Conservation (phyloP, 1,140 invertebrate species). For the Drosophila insularis region DNA sequence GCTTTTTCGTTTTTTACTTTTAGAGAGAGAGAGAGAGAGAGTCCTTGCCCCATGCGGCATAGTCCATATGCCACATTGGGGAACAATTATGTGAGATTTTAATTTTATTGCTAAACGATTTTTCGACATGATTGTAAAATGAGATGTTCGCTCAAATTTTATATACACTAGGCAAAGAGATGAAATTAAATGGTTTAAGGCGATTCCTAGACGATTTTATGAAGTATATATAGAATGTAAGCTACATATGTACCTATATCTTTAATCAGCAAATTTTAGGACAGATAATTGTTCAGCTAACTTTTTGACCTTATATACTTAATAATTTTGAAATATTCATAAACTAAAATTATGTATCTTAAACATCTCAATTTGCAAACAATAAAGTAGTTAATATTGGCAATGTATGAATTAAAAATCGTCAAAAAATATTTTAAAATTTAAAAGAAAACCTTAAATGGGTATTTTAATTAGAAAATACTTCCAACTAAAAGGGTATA, state of each 20-base stretch:
- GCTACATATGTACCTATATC: background rate
- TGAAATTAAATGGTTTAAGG: background rate
- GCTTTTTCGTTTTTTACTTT: slow-evolving; percentile 50
- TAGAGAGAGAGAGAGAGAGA: background rate
- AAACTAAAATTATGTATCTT: too few relatives aligned
- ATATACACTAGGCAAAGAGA: background rate
- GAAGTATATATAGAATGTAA: too few relatives aligned
- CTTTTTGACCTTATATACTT: too few relatives aligned
- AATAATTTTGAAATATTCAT: too few relatives aligned
- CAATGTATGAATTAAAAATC: too few relatives aligned
- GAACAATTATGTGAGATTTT: slow-evolving; percentile 76
- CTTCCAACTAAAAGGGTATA: too few relatives aligned
- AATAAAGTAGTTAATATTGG: too few relatives aligned
- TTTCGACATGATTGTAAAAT: slow-evolving; percentile 37
- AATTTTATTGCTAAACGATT: slow-evolving; percentile 76
- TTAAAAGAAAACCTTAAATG: too few relatives aligned
- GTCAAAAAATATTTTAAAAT: too few relatives aligned
- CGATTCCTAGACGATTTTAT: background rate
- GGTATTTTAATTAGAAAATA: too few relatives aligned
- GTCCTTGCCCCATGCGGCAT: slow-evolving; percentile 11
- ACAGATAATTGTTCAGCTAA: too few relatives aligned
- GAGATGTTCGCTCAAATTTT: slow-evolving; percentile 5
- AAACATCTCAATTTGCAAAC: too few relatives aligned
- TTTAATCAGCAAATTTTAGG: background rate
- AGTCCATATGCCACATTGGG: slow-evolving; percentile 73